These are phyloP conservation scores for Corythornis vintsioides DNA, from an alignment of 2,113 vertebrate genomes.

Conservation along the genomic window DNA sequence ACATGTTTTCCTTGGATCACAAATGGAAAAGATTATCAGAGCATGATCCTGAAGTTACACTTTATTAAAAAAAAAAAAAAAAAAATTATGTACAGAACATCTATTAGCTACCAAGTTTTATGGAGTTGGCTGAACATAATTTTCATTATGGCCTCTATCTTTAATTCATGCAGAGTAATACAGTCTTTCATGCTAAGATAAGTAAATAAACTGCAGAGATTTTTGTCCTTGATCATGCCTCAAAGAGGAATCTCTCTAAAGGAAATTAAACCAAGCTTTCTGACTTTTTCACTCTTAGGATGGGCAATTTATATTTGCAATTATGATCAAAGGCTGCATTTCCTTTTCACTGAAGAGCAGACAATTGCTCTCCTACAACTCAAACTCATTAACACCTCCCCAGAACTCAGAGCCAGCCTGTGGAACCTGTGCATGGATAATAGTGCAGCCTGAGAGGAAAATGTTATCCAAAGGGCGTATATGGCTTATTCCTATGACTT, in stretches of 20 bases:
- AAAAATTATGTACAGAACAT: fast-evolving
- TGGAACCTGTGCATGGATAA: neutral
- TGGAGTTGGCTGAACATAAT: neutral
- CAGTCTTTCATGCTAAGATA: neutral
- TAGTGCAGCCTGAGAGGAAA: neutral
- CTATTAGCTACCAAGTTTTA: neutral
- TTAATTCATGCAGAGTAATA: neutral
- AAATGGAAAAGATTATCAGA: neutral
- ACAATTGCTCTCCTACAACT: neutral
- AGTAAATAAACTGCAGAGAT: neutral
- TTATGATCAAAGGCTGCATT: conserved; percentile 46
- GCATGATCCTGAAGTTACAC: neutral
- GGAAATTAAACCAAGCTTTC: conserved; percentile 23
- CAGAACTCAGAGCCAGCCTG: neutral
- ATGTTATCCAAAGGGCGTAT: neutral
- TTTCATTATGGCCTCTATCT: neutral
- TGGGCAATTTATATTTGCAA: conserved; percentile 11
- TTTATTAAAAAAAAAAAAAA: neutral
- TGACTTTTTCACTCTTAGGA: conserved; percentile 14
- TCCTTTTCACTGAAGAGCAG: neutral
- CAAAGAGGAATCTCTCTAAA: neutral
- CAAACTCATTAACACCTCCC: conserved; percentile 6
- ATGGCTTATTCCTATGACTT: neutral
- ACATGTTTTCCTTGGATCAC: neutral
- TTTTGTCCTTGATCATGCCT: conserved; percentile 22